Percentiles rank a stretch among this genome's conserved stretches.
These are phyloP conservation scores for Epinotia demarniana DNA, from an alignment of 2,888 invertebrate species.

Conservation along the genomic window DNA sequence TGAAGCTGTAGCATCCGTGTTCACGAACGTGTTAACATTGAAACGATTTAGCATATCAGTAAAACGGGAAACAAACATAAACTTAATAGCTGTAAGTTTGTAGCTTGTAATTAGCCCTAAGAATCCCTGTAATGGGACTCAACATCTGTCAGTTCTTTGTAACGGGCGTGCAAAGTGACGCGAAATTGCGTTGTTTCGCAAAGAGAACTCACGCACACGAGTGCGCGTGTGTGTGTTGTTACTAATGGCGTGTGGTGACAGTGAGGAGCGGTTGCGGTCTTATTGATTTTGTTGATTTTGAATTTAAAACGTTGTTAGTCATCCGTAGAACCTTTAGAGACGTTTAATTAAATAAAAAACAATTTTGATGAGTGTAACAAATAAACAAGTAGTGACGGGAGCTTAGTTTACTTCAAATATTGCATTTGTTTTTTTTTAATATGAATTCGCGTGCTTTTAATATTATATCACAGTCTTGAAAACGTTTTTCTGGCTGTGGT, in stretches of 20 bases:
- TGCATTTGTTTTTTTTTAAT: too few species aligned
- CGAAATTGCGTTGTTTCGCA: conserved; percentile 69
- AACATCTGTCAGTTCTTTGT: conserved; percentile 54
- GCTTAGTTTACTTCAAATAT: too few species aligned
- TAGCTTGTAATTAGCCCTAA: conserved; percentile 34
- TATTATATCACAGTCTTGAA: too few species aligned
- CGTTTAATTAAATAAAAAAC: too few species aligned
- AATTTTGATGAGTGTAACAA: too few species aligned
- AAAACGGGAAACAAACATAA: conserved; percentile 12
- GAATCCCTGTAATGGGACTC: conserved; percentile 32
- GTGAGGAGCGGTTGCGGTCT: not conserved
- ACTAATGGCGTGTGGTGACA: conserved; percentile 51
- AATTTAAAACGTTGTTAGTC: not conserved
- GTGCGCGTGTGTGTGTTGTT: conserved; percentile 54
- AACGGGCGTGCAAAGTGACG: conserved; percentile 65
- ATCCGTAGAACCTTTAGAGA: too few species aligned
- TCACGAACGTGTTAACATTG: not conserved
- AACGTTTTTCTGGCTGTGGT: too few species aligned
- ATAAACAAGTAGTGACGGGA: too few species aligned
- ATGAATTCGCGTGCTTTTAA: too few species aligned
- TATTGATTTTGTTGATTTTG: not conserved
- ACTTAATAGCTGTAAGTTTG: conserved; percentile 30
- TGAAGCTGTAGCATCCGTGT: too few species aligned
- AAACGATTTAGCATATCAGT: conserved; percentile 4
- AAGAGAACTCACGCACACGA: conserved; percentile 60